Evolutionary conservation across 2,888 invertebrate genomes (phyloP).

Genomic region (Eupithecia exiguata): DNA sequence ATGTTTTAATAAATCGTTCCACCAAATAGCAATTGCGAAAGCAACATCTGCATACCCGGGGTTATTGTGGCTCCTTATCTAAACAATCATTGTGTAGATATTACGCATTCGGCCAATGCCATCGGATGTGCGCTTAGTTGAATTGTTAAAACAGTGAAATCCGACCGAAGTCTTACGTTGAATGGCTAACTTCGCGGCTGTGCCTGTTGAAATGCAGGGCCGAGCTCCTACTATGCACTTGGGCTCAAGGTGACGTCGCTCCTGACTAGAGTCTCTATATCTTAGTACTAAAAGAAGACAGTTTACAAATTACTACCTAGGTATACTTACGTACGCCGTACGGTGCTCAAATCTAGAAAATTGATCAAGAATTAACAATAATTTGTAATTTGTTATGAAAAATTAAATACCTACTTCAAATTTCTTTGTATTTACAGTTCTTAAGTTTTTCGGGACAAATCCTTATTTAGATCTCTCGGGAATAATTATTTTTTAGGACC

Average conservation of each 20-base stretch:
- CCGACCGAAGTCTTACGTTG: conserved; percentile 43
- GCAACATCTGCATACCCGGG: conserved; percentile 11
- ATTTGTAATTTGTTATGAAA: no score
- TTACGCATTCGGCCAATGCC: conserved; percentile 48
- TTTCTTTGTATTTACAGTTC: no score
- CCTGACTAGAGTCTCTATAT: background rate
- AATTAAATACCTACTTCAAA: no score
- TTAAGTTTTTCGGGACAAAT: no score
- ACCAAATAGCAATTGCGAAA: conserved; percentile 11
- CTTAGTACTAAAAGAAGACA: background rate
- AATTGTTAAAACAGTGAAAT: conserved; percentile 52
- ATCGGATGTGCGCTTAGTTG: conserved; percentile 43
- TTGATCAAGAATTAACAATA: no score
- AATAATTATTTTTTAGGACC: no score
- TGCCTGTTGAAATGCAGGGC: background rate
- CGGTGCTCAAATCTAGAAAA: no score
- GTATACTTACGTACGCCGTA: no score
- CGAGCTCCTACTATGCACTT: background rate
- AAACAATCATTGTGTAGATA: conserved; percentile 43
- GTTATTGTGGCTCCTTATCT: conserved; percentile 22
- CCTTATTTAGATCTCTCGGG: no score
- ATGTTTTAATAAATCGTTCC: background rate
- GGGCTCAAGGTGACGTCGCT: conserved; percentile 1
- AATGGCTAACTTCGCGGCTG: conserved; percentile 40
- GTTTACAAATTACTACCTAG: background rate